Evolutionary conservation across 1,140 invertebrate genomes (phyloP), one percentile per base, ranked within the genome.

Genomic region (Paralvinella palmiformis): DNA sequence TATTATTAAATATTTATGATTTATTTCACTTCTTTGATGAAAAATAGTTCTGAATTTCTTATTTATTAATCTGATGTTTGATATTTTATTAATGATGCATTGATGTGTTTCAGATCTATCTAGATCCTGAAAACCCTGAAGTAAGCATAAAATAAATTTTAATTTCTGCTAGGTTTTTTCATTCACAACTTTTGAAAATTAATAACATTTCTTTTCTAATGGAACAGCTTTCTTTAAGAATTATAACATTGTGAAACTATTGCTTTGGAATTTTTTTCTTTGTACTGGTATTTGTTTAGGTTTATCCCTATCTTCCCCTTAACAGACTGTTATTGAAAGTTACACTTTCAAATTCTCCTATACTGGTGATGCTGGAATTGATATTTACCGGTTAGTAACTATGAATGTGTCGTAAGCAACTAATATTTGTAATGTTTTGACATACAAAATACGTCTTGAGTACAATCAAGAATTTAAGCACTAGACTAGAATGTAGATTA

Each of bases 341-440:
- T 80, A 80, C 64, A 75, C 76, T 27, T 80, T 80, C 68, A 80
- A 79, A 57, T 80, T 80, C 65, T 68, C 71, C 20, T 80, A 79
- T 56, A 66, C 68, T 35, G 68, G 74, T 22, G 59, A 70, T 45
- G 71, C 70, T 62, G 75, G 72, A 44, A 69, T 79, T 44, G 78
- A 79, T 45, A 74, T 79, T 17, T 79, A 76, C 68, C 73, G 75
- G 76, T 77, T 60, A 24, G 33, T n/a, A n/a, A n/a, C n/a, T n/a
- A n/a, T n/a, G n/a, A n/a, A n/a, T n/a, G n/a, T n/a, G n/a, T n/a
- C n/a, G n/a, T n/a, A n/a, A n/a, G n/a, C n/a, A n/a, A n/a, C n/a
- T n/a, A n/a, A n/a, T n/a, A n/a, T n/a, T n/a, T n/a, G n/a, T n/a
- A n/a, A n/a, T n/a, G n/a, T n/a, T n/a, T n/a, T n/a, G n/a, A n/a